Conservation (phyloP, 2,888 invertebrate genomes). For the Zhuqinia jingwanae region DNA sequence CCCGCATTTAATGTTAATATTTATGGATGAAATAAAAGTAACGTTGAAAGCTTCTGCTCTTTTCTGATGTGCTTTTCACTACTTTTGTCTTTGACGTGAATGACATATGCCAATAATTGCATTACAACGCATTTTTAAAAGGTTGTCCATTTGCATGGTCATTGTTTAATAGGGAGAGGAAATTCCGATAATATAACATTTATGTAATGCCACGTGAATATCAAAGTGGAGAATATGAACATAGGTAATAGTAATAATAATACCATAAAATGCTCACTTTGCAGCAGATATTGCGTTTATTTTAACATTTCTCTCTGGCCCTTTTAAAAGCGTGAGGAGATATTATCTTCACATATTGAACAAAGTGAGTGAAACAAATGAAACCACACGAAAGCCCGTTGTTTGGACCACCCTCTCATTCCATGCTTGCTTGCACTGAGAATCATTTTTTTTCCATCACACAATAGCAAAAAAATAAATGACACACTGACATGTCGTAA, state of each 20-base stretch:
- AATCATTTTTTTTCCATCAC: not conserved
- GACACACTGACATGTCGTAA: not conserved
- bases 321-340: too few species aligned
- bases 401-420: not conserved
- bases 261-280: not conserved
- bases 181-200: not conserved
- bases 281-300: not conserved
- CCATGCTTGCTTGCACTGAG: not conserved
- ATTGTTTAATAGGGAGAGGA: not conserved
- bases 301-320: not conserved
- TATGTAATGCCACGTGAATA: not conserved
- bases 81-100: too few species aligned
- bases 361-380: not conserved
- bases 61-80: too few species aligned
- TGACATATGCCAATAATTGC: too few species aligned
- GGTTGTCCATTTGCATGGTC: not conserved
- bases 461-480: not conserved
- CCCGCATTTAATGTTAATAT: too few species aligned
- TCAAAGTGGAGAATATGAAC: too few species aligned
- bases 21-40: too few species aligned
- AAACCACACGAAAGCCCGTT: not conserved
- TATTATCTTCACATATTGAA: conserved; percentile 6
- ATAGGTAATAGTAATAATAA: too few species aligned
- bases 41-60: too few species aligned
- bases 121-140: too few species aligned